These are phyloP conservation scores for Copidosoma aretas DNA, from an alignment of 2,888 invertebrate species.

Conservation along the genomic window DNA sequence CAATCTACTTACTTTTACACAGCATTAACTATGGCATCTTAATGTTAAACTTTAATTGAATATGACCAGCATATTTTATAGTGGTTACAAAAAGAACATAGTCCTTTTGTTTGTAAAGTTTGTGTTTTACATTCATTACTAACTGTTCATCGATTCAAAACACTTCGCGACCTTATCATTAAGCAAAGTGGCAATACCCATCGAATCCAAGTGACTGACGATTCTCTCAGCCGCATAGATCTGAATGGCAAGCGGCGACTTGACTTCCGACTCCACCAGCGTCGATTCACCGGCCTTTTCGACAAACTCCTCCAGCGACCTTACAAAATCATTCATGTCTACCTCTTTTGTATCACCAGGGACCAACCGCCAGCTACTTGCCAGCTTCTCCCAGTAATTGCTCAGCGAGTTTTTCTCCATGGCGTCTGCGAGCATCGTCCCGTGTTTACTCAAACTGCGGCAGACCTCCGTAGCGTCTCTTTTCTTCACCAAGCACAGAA, in stretches of 20 bases:
- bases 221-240: too few relatives aligned
- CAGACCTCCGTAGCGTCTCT: background rate
- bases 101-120: too few relatives aligned
- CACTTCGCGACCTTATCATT: too few relatives aligned
- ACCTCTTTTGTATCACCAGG: background rate
- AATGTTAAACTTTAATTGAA: background rate
- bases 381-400: background rate
- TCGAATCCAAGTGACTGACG: too few relatives aligned
- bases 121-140: too few relatives aligned
- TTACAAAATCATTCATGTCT: background rate
- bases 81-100: background rate
- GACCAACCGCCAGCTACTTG: background rate
- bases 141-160: too few relatives aligned
- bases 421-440: background rate
- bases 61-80: background rate
- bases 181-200: too few relatives aligned
- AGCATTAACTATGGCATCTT: background rate
- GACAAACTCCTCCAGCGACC: background rate
- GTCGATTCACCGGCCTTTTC: background rate
- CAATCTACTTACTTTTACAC: background rate
- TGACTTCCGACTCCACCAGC: background rate
- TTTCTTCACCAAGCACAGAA: conserved; percentile 16
- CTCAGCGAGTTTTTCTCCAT: background rate
- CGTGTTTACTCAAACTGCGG: background rate
- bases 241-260: too few relatives aligned